Percentiles rank a stretch among this genome's conserved stretches.
Conservation (phyloP, 2,888 invertebrate genomes). For the Zonitis immaculata region DNA sequence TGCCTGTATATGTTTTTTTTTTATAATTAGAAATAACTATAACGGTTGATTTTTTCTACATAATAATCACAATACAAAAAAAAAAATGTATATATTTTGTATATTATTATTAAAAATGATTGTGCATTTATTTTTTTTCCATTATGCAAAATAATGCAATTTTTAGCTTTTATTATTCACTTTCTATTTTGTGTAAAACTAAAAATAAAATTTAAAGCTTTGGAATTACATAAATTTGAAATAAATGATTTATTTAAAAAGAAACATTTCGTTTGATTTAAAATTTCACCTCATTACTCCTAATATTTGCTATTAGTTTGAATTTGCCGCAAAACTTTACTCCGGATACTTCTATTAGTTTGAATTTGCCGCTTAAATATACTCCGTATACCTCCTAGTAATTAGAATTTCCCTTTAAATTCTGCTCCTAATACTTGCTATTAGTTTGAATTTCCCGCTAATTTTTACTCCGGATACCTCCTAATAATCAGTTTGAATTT, state of each 20-base stretch:
- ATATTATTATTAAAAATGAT: conserved; percentile 35
- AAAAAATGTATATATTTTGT: conserved; percentile 43
- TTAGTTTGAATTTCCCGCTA: too few relatives aligned
- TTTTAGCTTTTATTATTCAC: neutral
- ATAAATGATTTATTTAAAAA: neutral
- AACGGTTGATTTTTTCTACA: neutral
- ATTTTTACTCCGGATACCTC: too few relatives aligned
- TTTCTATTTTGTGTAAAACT: neutral
- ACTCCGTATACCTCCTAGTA: too few relatives aligned
- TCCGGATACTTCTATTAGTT: too few relatives aligned
- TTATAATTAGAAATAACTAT: neutral
- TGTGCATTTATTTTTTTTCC: neutral
- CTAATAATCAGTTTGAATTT: too few relatives aligned
- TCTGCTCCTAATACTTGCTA: too few relatives aligned
- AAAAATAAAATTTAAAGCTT: neutral
- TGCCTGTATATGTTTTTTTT: conserved; percentile 19
- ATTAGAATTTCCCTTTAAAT: too few relatives aligned
- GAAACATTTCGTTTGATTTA: too few relatives aligned
- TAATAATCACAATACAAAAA: conserved; percentile 6
- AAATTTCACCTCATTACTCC: too few relatives aligned
- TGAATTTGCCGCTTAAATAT: too few relatives aligned
- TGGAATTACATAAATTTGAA: neutral
- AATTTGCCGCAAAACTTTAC: too few relatives aligned
- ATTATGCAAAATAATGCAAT: neutral
- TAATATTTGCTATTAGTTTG: too few relatives aligned